Base-by-base conservation (phyloP, 1,140 invertebrate genomes). In the Drosophila truncata region DNA sequence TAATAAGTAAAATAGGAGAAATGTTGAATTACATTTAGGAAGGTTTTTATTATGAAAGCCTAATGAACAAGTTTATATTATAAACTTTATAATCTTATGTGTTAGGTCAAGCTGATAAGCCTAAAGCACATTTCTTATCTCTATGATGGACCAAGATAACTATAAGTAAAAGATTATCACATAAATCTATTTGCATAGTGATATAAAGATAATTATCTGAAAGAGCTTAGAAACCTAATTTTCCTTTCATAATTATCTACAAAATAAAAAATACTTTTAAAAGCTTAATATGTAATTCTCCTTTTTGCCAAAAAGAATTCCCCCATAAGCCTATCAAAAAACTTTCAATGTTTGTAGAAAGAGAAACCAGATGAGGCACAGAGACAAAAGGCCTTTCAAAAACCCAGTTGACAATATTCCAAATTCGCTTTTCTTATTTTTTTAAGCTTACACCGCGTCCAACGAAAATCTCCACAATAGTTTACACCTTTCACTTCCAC, bases 401-500 rank as follows among this genome's bases (percentile, higher is more conserved):
- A 13, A 23, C 18, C 16, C 54, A 27, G 49, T 18, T 71, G 49
- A 71, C 65, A 69, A 50, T 47, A 52, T 42, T 50, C 14, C 14
- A 29, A 35, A 29, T 42, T 71, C 42, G 52, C 52, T 41, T 58
- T 59, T 71, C 8, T 25, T 33, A 47, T 27, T 57, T 33, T 27
- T 71, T 44, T 50, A 72, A 41, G 69, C 66, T 72, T 72, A 50
- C 65, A 59, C 20, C 49, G 35, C 27, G n/a, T n/a, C 33, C 39
- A 74, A 74, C 27, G 33, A 60, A 74, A 46, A 73, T 31, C 39
- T 62, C 31, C 29, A 54, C 58, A 46, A 52, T 63, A 46, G 31
- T 62, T 74, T 74, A 63, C 69, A 74, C 71, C 71, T 74, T 74
- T 74, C 71, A 74, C 71, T 74, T 73, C 59, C 47, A 41, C 0